Evolutionary conservation across 2,113 vertebrate genomes (phyloP).

Genomic region (Acinonyx jubatus): DNA sequence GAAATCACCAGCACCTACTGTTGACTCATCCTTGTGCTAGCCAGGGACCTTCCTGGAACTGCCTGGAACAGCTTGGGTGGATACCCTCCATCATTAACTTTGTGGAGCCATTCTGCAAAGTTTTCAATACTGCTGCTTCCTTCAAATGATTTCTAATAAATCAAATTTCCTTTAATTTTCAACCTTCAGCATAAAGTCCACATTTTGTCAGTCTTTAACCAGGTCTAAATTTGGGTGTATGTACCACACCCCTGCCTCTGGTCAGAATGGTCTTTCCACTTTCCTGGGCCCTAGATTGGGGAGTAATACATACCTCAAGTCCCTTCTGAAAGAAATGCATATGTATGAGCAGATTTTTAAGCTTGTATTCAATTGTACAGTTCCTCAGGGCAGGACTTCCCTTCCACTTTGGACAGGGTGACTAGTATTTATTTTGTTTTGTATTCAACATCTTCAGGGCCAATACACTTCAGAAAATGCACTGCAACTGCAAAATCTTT

Average conservation of each 20-base stretch:
- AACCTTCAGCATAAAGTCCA: not conserved
- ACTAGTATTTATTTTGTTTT: conserved; percentile 24
- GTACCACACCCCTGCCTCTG: not conserved
- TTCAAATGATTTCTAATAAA: not conserved
- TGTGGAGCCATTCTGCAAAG: not conserved
- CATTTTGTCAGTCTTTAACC: not conserved
- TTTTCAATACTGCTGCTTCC: not conserved
- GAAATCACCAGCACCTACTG: not conserved
- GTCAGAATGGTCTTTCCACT: not conserved
- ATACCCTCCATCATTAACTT: not conserved
- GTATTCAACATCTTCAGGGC: not conserved
- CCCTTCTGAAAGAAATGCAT: not conserved
- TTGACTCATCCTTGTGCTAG: not conserved
- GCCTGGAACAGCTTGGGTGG: not conserved
- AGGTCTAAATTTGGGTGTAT: not conserved
- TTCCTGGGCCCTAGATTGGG: not conserved
- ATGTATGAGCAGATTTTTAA: not conserved
- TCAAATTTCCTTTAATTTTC: not conserved
- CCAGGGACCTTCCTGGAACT: not conserved
- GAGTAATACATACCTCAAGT: not conserved
- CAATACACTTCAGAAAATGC: not conserved
- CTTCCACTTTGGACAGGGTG: not conserved
- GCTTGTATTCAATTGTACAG: not conserved
- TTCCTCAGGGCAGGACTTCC: not conserved
- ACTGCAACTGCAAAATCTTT: not conserved